Evolutionary conservation across 1,140 invertebrate genomes (phyloP).

Genomic region (Drosophila hydei): DNA sequence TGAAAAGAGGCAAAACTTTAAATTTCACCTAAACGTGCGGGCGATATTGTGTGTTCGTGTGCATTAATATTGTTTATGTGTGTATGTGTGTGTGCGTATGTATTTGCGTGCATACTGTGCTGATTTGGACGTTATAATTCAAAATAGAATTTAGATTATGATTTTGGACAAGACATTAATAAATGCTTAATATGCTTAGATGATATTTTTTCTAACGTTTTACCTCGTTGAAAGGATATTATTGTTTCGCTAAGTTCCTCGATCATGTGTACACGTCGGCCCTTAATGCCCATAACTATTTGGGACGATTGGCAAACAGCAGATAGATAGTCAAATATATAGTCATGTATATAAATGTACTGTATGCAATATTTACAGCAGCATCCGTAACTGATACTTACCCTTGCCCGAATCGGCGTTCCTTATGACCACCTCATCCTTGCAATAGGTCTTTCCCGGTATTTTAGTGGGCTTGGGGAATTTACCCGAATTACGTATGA

Average conservation of each 20-base stretch:
- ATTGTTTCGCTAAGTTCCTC: conserved; percentile 98
- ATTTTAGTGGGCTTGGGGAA: conserved; percentile 94
- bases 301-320: conserved; percentile 5
- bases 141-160: conserved; percentile 1
- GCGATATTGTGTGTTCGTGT: neutral
- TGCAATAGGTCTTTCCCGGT: conserved; percentile 95
- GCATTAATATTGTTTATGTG: neutral
- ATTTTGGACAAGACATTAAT: conserved; percentile 5
- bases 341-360: conserved; percentile 10
- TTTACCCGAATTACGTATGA: conserved; percentile 94
- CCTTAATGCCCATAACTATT: conserved; percentile 98
- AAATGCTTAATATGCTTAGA: conserved; percentile 10
- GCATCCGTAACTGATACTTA: conserved; percentile 83
- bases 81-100: conserved; percentile 3
- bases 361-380: neutral
- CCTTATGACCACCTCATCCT: conserved; percentile 96
- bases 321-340: conserved; percentile 10
- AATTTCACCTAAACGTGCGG: conserved; percentile 24
- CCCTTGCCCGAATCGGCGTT: conserved; percentile 98
- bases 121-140: neutral
- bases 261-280: conserved; percentile 97
- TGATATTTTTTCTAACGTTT: conserved; percentile 71
- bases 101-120: neutral
- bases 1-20: conserved; percentile 1
- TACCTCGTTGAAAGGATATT: conserved; percentile 99